Conservation (phyloP, 2,797 vertebrate species). For the Pteropus rufus region DNA sequence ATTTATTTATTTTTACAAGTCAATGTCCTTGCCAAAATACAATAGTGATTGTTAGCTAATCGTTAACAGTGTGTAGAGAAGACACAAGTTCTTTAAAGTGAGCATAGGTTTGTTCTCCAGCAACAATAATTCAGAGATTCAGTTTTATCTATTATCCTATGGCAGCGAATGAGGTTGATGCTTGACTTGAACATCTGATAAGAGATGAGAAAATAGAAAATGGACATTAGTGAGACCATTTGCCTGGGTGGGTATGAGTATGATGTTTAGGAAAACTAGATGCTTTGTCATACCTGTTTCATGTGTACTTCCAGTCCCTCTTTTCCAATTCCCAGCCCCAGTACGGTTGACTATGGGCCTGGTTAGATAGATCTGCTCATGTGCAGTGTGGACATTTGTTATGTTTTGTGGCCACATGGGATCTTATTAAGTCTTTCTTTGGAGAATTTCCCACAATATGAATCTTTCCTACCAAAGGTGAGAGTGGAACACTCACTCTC, state of each 20-base stretch:
- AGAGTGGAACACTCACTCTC: not conserved
- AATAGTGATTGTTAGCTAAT: not conserved
- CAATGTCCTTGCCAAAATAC: not conserved
- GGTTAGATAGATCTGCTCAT: not conserved
- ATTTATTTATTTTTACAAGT: constrained; percentile 12
- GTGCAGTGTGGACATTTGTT: not conserved
- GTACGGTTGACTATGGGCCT: not conserved
- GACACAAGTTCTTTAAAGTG: constrained; percentile 20
- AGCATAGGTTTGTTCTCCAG: constrained; percentile 9
- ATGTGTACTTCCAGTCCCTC: not conserved
- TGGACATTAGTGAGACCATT: not conserved
- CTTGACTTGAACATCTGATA: not conserved
- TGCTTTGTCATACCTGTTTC: not conserved
- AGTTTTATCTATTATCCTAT: not conserved
- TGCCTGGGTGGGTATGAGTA: not conserved
- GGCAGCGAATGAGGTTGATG: not conserved
- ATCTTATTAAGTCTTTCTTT: not conserved
- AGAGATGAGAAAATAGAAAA: not conserved
- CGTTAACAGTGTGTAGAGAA: not conserved
- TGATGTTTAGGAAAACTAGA: not conserved
- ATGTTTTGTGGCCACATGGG: not conserved
- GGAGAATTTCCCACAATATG: not conserved
- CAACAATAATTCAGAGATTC: not conserved
- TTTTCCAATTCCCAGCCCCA: accelerated
- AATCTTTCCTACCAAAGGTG: not conserved